Percentiles rank a stretch among this genome's conserved stretches.
Conservation (phyloP, 2,888 invertebrate species). For the Harpalus rubripes region DNA sequence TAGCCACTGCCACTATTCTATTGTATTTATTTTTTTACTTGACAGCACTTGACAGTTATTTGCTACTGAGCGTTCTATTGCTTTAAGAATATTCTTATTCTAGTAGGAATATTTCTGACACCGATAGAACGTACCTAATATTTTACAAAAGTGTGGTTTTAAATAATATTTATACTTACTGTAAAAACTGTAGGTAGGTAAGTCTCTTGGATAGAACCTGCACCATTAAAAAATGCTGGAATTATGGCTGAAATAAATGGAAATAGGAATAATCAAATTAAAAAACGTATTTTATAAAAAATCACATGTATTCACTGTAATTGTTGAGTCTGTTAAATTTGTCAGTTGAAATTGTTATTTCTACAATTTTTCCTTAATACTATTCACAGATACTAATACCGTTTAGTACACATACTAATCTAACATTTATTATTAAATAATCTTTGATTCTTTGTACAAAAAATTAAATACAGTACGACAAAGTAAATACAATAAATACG, state of each 20-base stretch:
- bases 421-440: constrained; percentile 38
- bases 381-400: constrained; percentile 25
- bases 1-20: no score
- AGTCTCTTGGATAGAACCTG: not conserved
- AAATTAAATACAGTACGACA: constrained; percentile 8
- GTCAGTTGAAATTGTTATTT: constrained; percentile 21
- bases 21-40: no score
- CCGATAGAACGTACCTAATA: no score
- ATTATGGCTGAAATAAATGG: not conserved
- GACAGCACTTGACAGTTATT: no score
- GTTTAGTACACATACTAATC: constrained; percentile 27
- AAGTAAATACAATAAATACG: constrained; percentile 15
- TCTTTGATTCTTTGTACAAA: constrained; percentile 51
- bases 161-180: no score
- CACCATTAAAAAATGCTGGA: not conserved
- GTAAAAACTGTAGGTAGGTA: no score
- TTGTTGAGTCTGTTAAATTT: constrained; percentile 16
- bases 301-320: constrained; percentile 50
- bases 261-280: constrained; percentile 4
- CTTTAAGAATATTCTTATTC: no score
- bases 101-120: no score
- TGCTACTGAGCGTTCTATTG: no score
- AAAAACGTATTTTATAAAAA: constrained; percentile 9
- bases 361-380: constrained; percentile 14
- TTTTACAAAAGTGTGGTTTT: no score